phyloP scores from a whole-genome alignment of 2,797 vertebrate species.

The Anabas testudineus region DNA sequence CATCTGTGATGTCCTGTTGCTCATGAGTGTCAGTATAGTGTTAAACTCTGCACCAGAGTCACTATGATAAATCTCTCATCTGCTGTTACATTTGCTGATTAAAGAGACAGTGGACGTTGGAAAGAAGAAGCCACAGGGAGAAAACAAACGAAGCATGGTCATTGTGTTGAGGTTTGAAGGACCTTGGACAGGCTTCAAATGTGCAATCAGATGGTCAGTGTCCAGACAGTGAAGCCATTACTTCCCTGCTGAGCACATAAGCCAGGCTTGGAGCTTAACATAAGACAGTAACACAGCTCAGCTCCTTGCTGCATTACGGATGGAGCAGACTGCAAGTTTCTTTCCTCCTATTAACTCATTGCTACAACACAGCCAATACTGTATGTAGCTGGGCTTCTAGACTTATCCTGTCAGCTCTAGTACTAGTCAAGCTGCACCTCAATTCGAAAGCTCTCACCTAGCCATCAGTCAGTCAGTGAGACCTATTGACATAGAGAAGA shows the following conservation, averaged over 20 bases:
- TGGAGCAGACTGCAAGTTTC: conserved; percentile 33
- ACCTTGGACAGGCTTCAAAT: conserved; percentile 70
- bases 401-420: conserved; percentile 48
- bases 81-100: conserved; percentile 56
- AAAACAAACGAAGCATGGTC: conserved; percentile 45
- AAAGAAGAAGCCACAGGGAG: conserved; percentile 19
- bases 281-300: conserved; percentile 61
- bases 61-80: conserved; percentile 49
- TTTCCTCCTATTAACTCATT: conserved; percentile 27
- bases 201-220: conserved; percentile 70
- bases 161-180: conserved; percentile 72
- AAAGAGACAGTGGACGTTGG: conserved; percentile 47
- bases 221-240: conserved; percentile 71
- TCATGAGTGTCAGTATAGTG: conserved; percentile 39
- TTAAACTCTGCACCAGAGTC: conserved; percentile 62
- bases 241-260: conserved; percentile 68
- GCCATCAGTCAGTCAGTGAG: conserved; percentile 44
- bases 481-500: conserved; percentile 37
- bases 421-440: conserved; percentile 43
- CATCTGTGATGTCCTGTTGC: conserved; percentile 64
- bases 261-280: conserved; percentile 60
- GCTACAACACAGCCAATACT: conserved; percentile 38
- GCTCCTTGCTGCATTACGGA: conserved; percentile 48
- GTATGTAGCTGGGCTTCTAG: conserved; percentile 26
- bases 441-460: conserved; percentile 37